Conservation (phyloP, 2,797 vertebrate species). For the Scomberomorus guttatus region DNA sequence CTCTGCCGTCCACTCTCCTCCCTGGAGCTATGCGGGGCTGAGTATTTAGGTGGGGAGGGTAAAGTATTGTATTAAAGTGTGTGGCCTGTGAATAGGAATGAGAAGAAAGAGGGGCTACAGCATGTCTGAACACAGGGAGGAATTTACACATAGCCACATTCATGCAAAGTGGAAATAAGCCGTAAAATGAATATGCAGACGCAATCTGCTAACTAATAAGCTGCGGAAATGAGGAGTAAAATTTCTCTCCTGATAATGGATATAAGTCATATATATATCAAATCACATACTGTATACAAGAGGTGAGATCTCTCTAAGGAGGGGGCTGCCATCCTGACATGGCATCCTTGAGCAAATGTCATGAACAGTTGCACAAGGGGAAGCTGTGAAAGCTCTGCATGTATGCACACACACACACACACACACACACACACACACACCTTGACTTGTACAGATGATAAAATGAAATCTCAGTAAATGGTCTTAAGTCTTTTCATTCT, state of each 20-base stretch:
- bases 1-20: neutral
- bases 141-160: slow-evolving; percentile 38
- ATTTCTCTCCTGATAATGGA: neutral
- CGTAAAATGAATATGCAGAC: neutral
- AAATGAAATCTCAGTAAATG: neutral
- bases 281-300: neutral
- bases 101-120: slow-evolving; percentile 29
- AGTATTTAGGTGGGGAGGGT: slow-evolving; percentile 1
- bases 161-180: neutral
- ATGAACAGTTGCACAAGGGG: slow-evolving; percentile 15
- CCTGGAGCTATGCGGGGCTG: neutral
- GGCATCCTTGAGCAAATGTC: slow-evolving; percentile 41
- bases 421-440: neutral
- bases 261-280: neutral
- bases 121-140: slow-evolving; percentile 40
- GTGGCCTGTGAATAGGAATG: slow-evolving; percentile 14
- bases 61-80: slow-evolving; percentile 13
- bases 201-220: neutral
- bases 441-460: neutral
- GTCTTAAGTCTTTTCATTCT: neutral
- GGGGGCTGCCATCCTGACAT: slow-evolving; percentile 8
- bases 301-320: neutral
- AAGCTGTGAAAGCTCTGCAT: slow-evolving; percentile 6
- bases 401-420: neutral
- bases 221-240: neutral